phyloP scores from a whole-genome alignment of 2,113 vertebrate genomes.

The Dasyurus viverrinus region DNA sequence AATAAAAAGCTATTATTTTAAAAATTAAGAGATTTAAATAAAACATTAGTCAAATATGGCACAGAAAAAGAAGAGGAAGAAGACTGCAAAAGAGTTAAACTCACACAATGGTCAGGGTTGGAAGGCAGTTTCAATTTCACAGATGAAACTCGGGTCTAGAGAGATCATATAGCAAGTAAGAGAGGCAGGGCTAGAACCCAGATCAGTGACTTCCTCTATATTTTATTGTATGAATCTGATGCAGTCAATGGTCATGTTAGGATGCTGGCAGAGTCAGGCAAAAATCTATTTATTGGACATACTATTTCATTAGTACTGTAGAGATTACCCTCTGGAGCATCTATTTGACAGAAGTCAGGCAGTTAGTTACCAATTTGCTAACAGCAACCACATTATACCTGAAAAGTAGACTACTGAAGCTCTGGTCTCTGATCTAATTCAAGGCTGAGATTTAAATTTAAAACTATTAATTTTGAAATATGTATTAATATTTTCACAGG shows the following conservation, averaged over 20 bases:
- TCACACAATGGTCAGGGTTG: background rate
- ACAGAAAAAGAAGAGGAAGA: background rate
- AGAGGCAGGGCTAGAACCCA: background rate
- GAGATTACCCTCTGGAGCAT: background rate
- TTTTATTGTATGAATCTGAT: background rate
- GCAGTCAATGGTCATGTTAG: background rate
- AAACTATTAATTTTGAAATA: conserved; percentile 17
- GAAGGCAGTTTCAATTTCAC: background rate
- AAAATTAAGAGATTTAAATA: too few relatives aligned
- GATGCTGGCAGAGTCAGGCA: background rate
- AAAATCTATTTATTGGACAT: background rate
- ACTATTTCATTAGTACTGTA: background rate
- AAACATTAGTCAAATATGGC: background rate
- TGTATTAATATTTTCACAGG: conserved; percentile 35
- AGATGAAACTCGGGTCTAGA: background rate
- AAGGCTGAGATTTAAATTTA: background rate
- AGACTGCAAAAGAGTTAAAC: background rate
- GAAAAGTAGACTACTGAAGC: conserved; percentile 30
- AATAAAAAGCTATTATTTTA: too few relatives aligned
- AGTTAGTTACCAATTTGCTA: background rate
- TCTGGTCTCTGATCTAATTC: conserved; percentile 20
- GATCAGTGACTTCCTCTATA: background rate
- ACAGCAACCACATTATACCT: background rate
- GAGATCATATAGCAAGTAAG: background rate
- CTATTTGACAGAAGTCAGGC: too few relatives aligned